A percentile compares a stretch with the other conserved stretches of the same genome.
Evolutionary conservation across 2,797 vertebrate species (phyloP).

Genomic region (Sebastiscus albofasciatus): DNA sequence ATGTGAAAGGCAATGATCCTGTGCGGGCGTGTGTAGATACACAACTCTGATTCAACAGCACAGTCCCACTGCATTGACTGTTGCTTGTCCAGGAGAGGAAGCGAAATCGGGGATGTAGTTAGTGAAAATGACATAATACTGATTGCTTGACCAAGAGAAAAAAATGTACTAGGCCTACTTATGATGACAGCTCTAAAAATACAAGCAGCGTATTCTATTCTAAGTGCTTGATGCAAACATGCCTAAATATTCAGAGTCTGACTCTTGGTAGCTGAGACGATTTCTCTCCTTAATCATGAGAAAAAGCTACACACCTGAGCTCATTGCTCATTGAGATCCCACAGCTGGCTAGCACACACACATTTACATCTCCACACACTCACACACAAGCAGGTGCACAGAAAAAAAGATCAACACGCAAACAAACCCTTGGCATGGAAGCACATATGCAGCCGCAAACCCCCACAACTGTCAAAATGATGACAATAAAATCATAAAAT

Average conservation of each 20-base stretch:
- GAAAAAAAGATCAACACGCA: conserved; percentile 28
- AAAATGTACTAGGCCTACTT: conserved; percentile 49
- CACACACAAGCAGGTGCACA: conserved; percentile 40
- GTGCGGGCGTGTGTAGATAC: conserved; percentile 11
- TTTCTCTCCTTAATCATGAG: conserved; percentile 50
- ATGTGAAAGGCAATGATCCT: conserved; percentile 33
- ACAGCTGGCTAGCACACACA: conserved; percentile 40
- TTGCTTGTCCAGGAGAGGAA: background rate
- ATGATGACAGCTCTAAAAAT: conserved; percentile 71
- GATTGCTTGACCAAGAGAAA: conserved; percentile 56
- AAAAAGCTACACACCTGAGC: conserved; percentile 59
- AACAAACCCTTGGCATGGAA: conserved; percentile 37
- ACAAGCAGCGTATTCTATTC: conserved; percentile 62
- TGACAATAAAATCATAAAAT: conserved; percentile 64
- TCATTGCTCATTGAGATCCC: conserved; percentile 35
- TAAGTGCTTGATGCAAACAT: conserved; percentile 54
- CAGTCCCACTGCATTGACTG: background rate
- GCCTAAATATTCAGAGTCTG: conserved; percentile 49
- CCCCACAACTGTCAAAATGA: conserved; percentile 51
- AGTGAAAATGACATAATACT: conserved; percentile 36
- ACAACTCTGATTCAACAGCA: background rate
- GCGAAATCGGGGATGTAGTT: background rate
- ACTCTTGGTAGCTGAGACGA: conserved; percentile 33
- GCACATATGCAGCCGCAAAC: conserved; percentile 40
- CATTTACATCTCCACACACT: background rate